Conservation (phyloP, 2,797 vertebrate genomes). For the Gouania willdenowi region DNA sequence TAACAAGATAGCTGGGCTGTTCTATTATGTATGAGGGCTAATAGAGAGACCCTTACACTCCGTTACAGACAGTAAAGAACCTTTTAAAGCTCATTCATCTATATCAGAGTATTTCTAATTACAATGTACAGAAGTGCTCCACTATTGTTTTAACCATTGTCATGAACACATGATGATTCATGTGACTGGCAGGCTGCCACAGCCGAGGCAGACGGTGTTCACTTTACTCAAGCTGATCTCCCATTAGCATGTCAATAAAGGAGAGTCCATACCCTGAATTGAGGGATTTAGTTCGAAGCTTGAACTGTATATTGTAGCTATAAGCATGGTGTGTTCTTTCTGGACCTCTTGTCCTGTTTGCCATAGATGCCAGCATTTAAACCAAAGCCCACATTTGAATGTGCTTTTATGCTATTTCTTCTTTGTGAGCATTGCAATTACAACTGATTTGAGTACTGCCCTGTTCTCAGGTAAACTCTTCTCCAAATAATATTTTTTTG, state of each 20-base stretch:
- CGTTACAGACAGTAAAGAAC: too few relatives aligned
- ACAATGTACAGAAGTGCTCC: constrained; percentile 1
- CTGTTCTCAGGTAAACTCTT: too few relatives aligned
- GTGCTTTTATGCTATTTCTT: too few relatives aligned
- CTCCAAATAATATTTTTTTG: too few relatives aligned
- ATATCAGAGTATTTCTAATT: too few relatives aligned
- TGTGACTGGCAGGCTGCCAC: constrained; percentile 33
- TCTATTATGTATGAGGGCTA: constrained; percentile 44
- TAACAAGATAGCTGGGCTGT: constrained; percentile 21
- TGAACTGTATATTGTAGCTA: constrained; percentile 16
- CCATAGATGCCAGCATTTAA: too few relatives aligned
- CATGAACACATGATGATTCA: constrained; percentile 34
- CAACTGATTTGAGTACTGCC: too few relatives aligned
- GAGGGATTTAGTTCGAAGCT: constrained; percentile 26
- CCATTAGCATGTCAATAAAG: constrained; percentile 79
- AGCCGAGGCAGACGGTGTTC: constrained; percentile 48
- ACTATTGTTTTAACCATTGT: constrained; percentile 10
- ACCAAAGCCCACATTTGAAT: too few relatives aligned
- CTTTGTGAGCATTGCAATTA: too few relatives aligned
- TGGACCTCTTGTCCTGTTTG: too few relatives aligned
- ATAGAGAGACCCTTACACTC: constrained; percentile 14
- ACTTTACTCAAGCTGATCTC: constrained; percentile 66
- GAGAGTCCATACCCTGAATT: constrained; percentile 16
- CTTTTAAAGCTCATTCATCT: too few relatives aligned
- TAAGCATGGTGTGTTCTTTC: constrained; percentile 20